Percentiles rank a stretch among this genome's conserved stretches.
These are phyloP conservation scores for Ptiloglossa arizonensis DNA, from an alignment of 1,140 invertebrate genomes.

Conservation along the genomic window DNA sequence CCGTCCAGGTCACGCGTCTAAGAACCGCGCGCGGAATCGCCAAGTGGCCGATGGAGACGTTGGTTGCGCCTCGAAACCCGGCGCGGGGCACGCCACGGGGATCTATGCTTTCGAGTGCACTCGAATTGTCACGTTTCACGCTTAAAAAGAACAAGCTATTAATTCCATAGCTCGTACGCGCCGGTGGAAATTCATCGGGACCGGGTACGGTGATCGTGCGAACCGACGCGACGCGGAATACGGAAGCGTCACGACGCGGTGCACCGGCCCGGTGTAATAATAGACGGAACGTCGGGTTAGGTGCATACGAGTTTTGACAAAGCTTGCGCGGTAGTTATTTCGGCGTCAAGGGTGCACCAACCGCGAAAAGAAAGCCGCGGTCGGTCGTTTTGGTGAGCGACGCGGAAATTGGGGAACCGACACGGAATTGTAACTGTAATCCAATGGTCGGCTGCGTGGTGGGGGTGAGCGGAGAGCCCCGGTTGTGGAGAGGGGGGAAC, in stretches of 20 bases:
- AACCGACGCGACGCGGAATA: constrained; percentile 1
- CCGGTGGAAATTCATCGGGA: constrained; percentile 3
- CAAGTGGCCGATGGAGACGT: constrained; percentile 55
- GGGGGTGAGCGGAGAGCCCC: too few species aligned
- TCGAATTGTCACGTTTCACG: constrained; percentile 44
- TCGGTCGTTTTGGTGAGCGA: not conserved
- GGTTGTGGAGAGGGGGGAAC: too few species aligned
- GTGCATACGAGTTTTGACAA: constrained; percentile 1
- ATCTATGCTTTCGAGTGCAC: constrained; percentile 31
- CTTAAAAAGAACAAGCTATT: constrained; percentile 23
- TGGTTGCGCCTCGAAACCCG: constrained; percentile 26
- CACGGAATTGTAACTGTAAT: too few species aligned
- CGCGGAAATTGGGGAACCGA: too few species aligned
- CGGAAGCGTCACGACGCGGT: not conserved
- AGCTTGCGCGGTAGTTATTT: not conserved
- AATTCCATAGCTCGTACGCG: constrained; percentile 8
- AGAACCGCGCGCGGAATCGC: constrained; percentile 59
- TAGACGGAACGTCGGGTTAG: too few species aligned
- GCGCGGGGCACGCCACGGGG: not conserved
- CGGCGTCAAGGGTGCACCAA: not conserved
- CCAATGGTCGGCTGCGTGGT: too few species aligned
- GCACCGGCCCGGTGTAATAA: not conserved
- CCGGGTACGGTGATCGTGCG: too few species aligned
- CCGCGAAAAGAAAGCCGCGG: not conserved
- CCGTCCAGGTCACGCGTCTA: constrained; percentile 69